These are phyloP conservation scores for Vanessa tameamea DNA, from an alignment of 1,140 invertebrate genomes.

Conservation along the genomic window DNA sequence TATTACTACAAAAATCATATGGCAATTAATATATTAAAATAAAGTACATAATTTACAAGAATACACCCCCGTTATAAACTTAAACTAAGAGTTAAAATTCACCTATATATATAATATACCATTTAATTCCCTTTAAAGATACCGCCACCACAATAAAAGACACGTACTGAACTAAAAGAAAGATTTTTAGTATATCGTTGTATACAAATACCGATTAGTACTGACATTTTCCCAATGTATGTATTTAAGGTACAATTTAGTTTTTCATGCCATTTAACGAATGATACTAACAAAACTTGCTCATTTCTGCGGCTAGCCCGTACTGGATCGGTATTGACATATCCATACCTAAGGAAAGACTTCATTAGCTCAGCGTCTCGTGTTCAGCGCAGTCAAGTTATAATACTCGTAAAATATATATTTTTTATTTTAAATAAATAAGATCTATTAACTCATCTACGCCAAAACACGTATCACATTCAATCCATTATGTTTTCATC, in stretches of 20 bases:
- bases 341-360: conserved; percentile 70
- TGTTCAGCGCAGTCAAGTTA: conserved; percentile 26
- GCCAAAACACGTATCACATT: conserved; percentile 24
- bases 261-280: conserved; percentile 50
- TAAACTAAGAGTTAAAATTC: too few relatives aligned
- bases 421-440: too few relatives aligned
- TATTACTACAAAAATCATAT: too few relatives aligned
- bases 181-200: neutral
- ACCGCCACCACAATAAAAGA: neutral
- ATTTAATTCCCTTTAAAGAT: neutral
- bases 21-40: too few relatives aligned
- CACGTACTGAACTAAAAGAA: neutral
- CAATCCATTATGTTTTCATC: conserved; percentile 8
- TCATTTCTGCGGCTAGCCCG: conserved; percentile 66
- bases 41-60: too few relatives aligned
- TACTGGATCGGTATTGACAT: conserved; percentile 70
- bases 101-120: too few relatives aligned
- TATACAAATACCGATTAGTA: conserved; percentile 65
- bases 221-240: conserved; percentile 44
- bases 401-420: too few relatives aligned
- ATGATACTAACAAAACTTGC: conserved; percentile 73
- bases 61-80: too few relatives aligned
- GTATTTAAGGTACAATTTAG: conserved; percentile 27
- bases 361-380: conserved; percentile 37
- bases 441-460: conserved; percentile 19